Evolutionary conservation across 2,113 vertebrate species (phyloP), one percentile per base, ranked within the genome.

Genomic region (Mystacornis crossleyi): DNA sequence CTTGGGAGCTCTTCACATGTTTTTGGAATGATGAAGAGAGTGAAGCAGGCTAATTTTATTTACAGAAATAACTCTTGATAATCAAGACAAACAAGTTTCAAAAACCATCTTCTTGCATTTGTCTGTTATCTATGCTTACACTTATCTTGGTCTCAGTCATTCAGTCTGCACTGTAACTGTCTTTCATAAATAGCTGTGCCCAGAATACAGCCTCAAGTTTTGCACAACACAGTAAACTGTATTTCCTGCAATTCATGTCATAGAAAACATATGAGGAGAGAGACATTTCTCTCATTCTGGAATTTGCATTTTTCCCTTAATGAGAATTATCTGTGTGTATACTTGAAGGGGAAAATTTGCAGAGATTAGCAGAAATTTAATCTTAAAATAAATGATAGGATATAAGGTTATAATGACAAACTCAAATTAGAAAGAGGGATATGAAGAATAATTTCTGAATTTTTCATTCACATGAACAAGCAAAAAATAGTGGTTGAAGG

Each of bases 401-500:
- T 38, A 29, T 38, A 36, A 81, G 9, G 6, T 18, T 58, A 48
- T 38, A 19, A 55, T 34, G 54, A 72, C 4, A 88, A 72, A 77
- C 25, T 60, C 8, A 33, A 57, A 51, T 23, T n/a, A 45, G 8
- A 42, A 85, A 31, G 24, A 5, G 3, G 8, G 4, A 71, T 64
- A 78, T 81, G 28, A 66, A 42, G 34, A 91, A 43, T 13, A 87
- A 84, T 51, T 94, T 81, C 13, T 62, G 11, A 47, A 28, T 50
- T 91, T 81, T 83, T 86, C 12, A 11, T 51, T 80, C 14, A 58
- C 7, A 12, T 8, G 12, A 67, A 23, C 4, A 47, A 74, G 4
- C 0, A 17, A 36, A 85, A 75, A 57, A 8, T 0, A 19, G 1
- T 2, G 1, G 2, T 61, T 72, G 8, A 78, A 70, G 64, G 34